phyloP scores from a whole-genome alignment of 1,140 invertebrate genomes.

The Psilanteris sp. region DNA sequence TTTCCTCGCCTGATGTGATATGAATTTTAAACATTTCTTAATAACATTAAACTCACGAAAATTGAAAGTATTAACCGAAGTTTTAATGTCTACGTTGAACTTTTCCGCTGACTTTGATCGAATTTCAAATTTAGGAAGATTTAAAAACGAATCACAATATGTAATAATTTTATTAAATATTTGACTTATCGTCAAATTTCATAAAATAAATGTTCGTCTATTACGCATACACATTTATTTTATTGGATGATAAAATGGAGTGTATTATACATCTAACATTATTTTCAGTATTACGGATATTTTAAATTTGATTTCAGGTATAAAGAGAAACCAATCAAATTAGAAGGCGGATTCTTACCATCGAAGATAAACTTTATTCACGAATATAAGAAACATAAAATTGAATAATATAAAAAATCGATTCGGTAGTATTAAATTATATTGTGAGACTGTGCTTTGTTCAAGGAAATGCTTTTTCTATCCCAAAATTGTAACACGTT shows the following conservation, averaged over 20 bases:
- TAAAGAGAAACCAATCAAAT: constrained; percentile 74
- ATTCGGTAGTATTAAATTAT: constrained; percentile 39
- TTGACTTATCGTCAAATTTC: too few species aligned
- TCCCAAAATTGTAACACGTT: constrained; percentile 31
- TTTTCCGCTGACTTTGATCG: too few species aligned
- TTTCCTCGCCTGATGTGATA: too few species aligned
- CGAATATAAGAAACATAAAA: constrained; percentile 72
- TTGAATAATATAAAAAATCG: constrained; percentile 58
- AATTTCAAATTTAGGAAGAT: too few species aligned
- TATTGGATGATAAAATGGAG: constrained; percentile 6
- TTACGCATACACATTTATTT: constrained; percentile 1
- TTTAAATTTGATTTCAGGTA: constrained; percentile 70
- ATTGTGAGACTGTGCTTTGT: constrained; percentile 10
- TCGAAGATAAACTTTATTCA: constrained; percentile 74
- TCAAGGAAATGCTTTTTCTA: constrained; percentile 27
- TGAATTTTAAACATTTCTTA: too few species aligned
- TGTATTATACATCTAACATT: constrained; percentile 7
- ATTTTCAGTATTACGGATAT: constrained; percentile 11
- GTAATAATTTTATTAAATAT: too few species aligned
- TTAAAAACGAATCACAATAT: too few species aligned
- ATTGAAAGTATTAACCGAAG: too few species aligned
- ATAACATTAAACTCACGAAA: too few species aligned
- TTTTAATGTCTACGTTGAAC: too few species aligned
- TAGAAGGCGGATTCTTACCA: constrained; percentile 76
- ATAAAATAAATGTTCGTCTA: not conserved